Conservation (phyloP, 2,113 vertebrate species). For the Amphiprion percula region DNA sequence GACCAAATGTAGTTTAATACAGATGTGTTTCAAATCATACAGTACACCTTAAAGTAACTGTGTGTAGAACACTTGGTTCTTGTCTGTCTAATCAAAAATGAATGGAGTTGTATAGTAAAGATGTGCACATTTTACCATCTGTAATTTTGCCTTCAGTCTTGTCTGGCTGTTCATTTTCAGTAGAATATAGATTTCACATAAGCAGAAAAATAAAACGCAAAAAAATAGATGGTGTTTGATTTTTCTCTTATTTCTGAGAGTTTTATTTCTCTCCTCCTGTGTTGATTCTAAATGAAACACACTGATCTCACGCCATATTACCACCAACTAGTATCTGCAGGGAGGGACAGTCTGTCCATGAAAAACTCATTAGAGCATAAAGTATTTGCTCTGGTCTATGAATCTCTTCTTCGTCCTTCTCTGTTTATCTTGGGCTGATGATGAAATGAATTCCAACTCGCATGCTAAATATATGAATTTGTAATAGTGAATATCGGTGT, state of each 20-base stretch:
- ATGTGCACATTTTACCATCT: too few species aligned
- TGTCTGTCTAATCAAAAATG: background rate
- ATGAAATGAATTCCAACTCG: conserved; percentile 7
- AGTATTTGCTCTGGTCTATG: background rate
- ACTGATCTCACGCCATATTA: background rate
- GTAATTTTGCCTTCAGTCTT: too few species aligned
- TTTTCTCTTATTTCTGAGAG: background rate
- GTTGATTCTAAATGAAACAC: conserved; percentile 7
- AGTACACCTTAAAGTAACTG: background rate
- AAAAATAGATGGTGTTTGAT: conserved; percentile 14
- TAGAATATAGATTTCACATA: conserved; percentile 15
- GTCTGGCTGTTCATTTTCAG: background rate
- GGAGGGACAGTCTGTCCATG: background rate
- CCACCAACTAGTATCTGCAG: conserved; percentile 1
- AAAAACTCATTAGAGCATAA: conserved; percentile 1
- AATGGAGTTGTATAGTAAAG: too few species aligned
- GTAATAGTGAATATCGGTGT: background rate
- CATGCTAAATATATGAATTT: background rate
- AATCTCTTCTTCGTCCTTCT: background rate
- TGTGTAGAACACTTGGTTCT: background rate
- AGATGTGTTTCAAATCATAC: background rate
- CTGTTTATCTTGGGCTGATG: background rate
- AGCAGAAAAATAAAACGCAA: background rate
- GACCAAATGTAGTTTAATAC: too few species aligned
- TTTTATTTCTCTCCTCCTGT: background rate